Conservation (phyloP, 2,888 invertebrate genomes). For the Phlogophora meticulosa region DNA sequence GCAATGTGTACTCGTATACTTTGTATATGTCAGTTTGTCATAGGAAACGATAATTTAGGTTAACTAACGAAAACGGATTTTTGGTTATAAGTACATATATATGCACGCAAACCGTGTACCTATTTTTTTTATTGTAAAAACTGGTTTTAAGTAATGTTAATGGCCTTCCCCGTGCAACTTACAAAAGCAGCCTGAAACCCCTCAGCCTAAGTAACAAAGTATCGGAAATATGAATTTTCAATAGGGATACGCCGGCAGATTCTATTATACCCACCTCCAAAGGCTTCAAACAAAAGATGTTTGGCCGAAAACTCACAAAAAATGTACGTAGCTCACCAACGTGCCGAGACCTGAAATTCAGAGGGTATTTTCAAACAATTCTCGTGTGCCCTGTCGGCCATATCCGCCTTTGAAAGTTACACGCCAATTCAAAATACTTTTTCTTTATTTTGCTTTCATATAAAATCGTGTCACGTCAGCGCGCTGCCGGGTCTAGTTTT, state of each 20-base stretch:
- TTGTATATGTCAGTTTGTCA: too few relatives aligned
- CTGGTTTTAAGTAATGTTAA: neutral
- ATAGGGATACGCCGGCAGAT: neutral
- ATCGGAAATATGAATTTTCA: neutral
- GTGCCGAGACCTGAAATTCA: slow-evolving; percentile 4
- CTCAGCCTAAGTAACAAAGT: neutral
- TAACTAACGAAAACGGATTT: too few relatives aligned
- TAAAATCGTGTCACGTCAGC: slow-evolving; percentile 30
- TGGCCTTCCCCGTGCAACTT: neutral
- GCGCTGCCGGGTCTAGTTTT: slow-evolving; percentile 21
- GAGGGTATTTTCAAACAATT: slow-evolving; percentile 18
- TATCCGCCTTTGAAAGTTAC: slow-evolving; percentile 45
- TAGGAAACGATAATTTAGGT: too few relatives aligned
- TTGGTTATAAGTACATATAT: too few relatives aligned
- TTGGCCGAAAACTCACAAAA: slow-evolving; percentile 14
- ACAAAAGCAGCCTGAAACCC: neutral
- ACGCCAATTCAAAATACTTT: slow-evolving; percentile 27
- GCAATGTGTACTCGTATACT: too few relatives aligned
- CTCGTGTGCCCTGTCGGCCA: slow-evolving; percentile 28
- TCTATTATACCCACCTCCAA: neutral
- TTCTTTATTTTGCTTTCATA: slow-evolving; percentile 20
- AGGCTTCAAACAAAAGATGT: slow-evolving; percentile 27
- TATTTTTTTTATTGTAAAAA: neutral
- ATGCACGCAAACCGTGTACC: too few relatives aligned
- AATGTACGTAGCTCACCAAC: slow-evolving; percentile 5